Conservation (phyloP, 2,113 vertebrate genomes). For the Corvus cornix region DNA sequence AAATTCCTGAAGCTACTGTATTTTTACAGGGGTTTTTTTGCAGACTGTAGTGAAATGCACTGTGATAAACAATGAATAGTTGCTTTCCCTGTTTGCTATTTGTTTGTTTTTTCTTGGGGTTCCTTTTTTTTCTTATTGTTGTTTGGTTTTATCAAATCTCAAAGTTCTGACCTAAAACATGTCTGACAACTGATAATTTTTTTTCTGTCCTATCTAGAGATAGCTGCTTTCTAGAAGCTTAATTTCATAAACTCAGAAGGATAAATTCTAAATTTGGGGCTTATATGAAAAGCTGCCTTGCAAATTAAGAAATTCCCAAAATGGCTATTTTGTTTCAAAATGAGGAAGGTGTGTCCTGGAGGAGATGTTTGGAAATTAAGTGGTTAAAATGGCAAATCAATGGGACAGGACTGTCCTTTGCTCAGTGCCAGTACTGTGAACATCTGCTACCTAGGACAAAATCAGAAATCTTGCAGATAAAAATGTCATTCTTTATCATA, state of each 20-base stretch:
- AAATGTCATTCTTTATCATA: background rate
- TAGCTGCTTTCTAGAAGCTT: background rate
- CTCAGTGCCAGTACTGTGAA: background rate
- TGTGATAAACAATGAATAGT: background rate
- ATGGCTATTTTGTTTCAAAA: background rate
- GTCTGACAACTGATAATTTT: background rate
- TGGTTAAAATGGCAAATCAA: background rate
- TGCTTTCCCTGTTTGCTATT: background rate
- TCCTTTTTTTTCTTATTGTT: background rate
- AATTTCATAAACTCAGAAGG: background rate
- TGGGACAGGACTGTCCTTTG: background rate
- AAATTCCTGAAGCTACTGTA: background rate
- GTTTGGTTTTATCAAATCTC: background rate
- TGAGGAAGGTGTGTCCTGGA: background rate
- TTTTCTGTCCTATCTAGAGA: background rate
- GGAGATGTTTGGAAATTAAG: background rate
- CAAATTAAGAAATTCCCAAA: background rate
- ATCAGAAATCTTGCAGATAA: background rate
- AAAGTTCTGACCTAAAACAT: background rate
- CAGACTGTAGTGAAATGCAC: background rate
- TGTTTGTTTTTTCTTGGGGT: background rate
- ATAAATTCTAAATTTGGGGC: background rate
- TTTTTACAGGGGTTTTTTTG: background rate
- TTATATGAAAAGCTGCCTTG: background rate
- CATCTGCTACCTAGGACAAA: rapidly evolving